These are phyloP conservation scores for Pagetopsis macropterus DNA, from an alignment of 2,797 vertebrate species.

Conservation along the genomic window DNA sequence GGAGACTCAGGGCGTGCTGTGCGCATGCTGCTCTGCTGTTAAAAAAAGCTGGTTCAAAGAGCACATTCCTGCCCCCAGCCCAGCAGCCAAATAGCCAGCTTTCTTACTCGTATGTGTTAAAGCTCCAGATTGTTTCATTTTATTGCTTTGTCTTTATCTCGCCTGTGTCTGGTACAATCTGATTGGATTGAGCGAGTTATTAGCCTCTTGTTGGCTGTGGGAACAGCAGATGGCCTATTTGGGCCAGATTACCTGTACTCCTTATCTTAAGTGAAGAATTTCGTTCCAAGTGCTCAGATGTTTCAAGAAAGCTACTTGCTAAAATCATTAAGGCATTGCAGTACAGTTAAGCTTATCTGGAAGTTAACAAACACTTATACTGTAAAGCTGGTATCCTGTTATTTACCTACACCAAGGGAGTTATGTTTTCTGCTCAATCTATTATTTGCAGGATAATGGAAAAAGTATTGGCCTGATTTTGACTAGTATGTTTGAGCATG, in stretches of 20 bases:
- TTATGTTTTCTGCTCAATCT: too few species aligned
- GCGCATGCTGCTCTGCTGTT: slow-evolving; percentile 75
- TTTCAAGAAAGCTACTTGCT: slow-evolving; percentile 57
- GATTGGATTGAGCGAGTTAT: slow-evolving; percentile 72
- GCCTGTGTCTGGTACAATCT: slow-evolving; percentile 66
- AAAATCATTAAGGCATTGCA: slow-evolving; percentile 25
- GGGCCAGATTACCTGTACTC: slow-evolving; percentile 72
- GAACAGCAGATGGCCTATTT: slow-evolving; percentile 75
- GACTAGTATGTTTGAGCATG: too few species aligned
- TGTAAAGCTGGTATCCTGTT: slow-evolving; percentile 40
- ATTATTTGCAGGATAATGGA: too few species aligned
- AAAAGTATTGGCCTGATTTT: too few species aligned
- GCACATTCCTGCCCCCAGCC: slow-evolving; percentile 78
- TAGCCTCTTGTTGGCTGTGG: slow-evolving; percentile 66
- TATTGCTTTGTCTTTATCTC: slow-evolving; percentile 77
- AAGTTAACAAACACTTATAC: slow-evolving; percentile 48
- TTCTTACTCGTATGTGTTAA: slow-evolving; percentile 73
- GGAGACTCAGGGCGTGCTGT: slow-evolving; percentile 71
- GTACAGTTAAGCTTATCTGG: slow-evolving; percentile 46
- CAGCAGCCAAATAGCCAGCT: slow-evolving; percentile 66
- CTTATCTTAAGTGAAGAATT: slow-evolving; percentile 76
- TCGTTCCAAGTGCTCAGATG: slow-evolving; percentile 61
- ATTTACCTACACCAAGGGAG: background rate
- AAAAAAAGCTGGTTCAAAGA: slow-evolving; percentile 83
- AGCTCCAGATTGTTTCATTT: slow-evolving; percentile 80